Evolutionary conservation across 2,113 vertebrate genomes (phyloP).

Genomic region (Narcine bancroftii): DNA sequence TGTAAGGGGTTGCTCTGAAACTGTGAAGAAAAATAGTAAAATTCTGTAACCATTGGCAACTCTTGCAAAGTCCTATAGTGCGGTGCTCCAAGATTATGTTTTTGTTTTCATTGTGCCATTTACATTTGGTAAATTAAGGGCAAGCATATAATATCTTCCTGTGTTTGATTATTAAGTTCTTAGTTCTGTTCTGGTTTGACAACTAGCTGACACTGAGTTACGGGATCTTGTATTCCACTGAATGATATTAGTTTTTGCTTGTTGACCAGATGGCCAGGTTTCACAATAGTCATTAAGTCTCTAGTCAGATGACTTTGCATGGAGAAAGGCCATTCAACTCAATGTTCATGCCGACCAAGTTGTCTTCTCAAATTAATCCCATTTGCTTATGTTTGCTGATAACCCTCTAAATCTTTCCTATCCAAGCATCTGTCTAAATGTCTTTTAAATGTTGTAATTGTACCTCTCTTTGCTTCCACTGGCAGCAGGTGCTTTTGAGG

Average conservation of each 20-base stretch:
- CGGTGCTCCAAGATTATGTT: background rate
- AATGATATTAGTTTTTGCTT: background rate
- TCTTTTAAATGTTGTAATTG: no score
- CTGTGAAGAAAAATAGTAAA: background rate
- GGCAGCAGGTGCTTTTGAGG: background rate
- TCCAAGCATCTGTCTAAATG: no score
- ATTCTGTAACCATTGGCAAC: background rate
- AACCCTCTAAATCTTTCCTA: no score
- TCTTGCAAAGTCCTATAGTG: background rate
- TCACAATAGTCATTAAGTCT: background rate
- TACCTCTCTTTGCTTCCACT: no score
- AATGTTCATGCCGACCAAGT: no score
- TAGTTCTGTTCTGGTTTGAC: background rate
- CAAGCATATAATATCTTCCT: background rate
- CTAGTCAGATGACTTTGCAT: background rate
- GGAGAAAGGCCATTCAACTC: no score
- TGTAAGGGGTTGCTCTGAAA: background rate
- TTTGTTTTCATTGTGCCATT: background rate
- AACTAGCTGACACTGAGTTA: background rate
- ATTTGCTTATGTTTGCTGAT: no score
- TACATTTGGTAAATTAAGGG: background rate
- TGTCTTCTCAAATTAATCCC: no score
- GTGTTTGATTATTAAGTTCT: background rate
- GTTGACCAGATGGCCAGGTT: background rate
- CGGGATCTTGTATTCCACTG: background rate